phyloP scores from a whole-genome alignment of 2,888 invertebrate species.

The Lamellibrachia columna region DNA sequence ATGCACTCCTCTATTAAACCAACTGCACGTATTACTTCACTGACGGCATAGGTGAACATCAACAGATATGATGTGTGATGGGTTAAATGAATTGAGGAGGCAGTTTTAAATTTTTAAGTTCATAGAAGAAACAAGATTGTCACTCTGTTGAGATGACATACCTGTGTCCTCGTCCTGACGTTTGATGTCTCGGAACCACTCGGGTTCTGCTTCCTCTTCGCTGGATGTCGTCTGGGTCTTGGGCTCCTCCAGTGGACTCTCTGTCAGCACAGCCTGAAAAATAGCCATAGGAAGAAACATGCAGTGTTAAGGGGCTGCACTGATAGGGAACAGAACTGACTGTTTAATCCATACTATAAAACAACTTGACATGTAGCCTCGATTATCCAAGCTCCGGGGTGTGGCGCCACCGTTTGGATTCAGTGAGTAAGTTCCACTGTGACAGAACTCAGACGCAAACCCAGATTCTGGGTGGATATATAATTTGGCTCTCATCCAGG shows the following conservation, averaged over 20 bases:
- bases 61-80: too few relatives aligned
- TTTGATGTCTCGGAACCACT: constrained; percentile 74
- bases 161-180: constrained; percentile 65
- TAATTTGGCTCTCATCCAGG: too few relatives aligned
- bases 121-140: not conserved
- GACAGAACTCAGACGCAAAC: too few relatives aligned
- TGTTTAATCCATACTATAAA: not conserved
- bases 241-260: constrained; percentile 21
- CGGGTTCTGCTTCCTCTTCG: constrained; percentile 69
- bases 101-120: too few relatives aligned
- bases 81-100: too few relatives aligned
- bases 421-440: too few relatives aligned
- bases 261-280: constrained; percentile 21
- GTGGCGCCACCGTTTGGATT: too few relatives aligned
- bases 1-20: too few relatives aligned
- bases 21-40: too few relatives aligned
- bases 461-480: too few relatives aligned
- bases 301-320: not conserved
- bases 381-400: not conserved
- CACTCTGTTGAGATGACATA: not conserved
- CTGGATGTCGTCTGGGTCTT: constrained; percentile 13
- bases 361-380: not conserved
- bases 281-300: not conserved
- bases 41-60: too few relatives aligned
- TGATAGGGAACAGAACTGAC: not conserved